Conservation (phyloP, 2,113 vertebrate genomes). For the Vidua chalybeata region DNA sequence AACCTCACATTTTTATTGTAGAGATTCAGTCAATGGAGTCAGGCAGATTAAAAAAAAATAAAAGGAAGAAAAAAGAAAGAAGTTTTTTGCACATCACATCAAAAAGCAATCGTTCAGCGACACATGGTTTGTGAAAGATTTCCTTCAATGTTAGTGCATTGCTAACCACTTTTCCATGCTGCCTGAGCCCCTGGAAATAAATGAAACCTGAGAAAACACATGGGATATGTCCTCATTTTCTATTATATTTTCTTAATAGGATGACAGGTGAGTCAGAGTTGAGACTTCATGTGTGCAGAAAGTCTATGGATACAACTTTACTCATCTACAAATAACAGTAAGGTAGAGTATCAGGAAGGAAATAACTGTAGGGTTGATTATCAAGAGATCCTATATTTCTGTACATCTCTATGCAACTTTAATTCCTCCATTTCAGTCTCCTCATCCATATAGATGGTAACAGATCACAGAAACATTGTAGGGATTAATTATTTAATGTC, state of each 20-base stretch:
- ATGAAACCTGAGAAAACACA: slow-evolving; percentile 51
- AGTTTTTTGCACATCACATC: background rate
- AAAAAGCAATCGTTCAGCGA: background rate
- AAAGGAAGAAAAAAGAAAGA: background rate
- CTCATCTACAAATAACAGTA: slow-evolving; percentile 7
- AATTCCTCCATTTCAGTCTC: background rate
- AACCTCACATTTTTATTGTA: background rate
- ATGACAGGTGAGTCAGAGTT: slow-evolving; percentile 42
- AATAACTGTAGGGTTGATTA: background rate
- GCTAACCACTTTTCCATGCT: slow-evolving; percentile 47
- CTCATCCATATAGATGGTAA: background rate
- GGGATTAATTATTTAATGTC: background rate
- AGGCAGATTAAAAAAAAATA: background rate
- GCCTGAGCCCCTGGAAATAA: slow-evolving; percentile 38
- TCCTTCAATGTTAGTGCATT: background rate
- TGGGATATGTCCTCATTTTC: slow-evolving; percentile 25
- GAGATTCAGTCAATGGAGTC: background rate
- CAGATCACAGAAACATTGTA: background rate
- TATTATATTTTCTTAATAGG: slow-evolving; percentile 41
- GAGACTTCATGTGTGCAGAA: slow-evolving; percentile 39
- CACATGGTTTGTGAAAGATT: background rate
- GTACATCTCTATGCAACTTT: background rate
- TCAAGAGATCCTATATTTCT: background rate
- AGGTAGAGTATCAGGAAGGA: slow-evolving; percentile 24
- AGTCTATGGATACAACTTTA: slow-evolving; percentile 26